Evolutionary conservation across 1,140 invertebrate species (phyloP), one percentile per base, ranked within the genome.

Genomic region (Aradophagus sp.): DNA sequence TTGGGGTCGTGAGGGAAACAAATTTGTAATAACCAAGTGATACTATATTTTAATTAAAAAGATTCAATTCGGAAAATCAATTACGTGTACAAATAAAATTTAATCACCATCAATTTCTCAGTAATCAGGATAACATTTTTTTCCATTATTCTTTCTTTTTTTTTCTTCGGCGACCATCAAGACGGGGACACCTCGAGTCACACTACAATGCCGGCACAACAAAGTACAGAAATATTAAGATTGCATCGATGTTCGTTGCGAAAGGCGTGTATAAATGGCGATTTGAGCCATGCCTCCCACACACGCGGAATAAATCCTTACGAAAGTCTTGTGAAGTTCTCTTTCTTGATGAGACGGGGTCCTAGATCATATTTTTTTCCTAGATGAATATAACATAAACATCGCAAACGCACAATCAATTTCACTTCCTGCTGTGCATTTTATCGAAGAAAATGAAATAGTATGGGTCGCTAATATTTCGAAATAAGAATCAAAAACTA

Each of bases 241-340:
- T 73, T 62, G 62, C 70, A 66, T 62, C 63, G 70, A 73, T 68
- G 56, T 66, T 29, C 58, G 63, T 73, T 73, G 58, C 63, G 63
- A 67, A 68, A 73, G 59, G 61, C 69, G 69, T 72, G 62, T 72
- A 66, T 66, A 72, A 73, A 74, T 63, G 58, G 71, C 69, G 59
- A 74, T 68, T 73, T 68, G 47, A 68, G 53, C 52, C 32, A 42
- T 55, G 50, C 70, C 70, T 67, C 70, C 70, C 59, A 73, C 70
- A 67, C 63, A 38, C 47, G 23, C 42, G 52, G 53, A 59, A 73
- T 73, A 68, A 63, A 67, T 59, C 63, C 58, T 73, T 73, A 56
- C 62, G 52, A 73, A 67, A 67, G 62, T 47, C 48, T 65, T 36
- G 31, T 44, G 15, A 44, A 35, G 19, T 47, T 68, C 41, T 42